phyloP scores from a whole-genome alignment of 2,113 vertebrate genomes.

The Tragelaphus buxtoni region DNA sequence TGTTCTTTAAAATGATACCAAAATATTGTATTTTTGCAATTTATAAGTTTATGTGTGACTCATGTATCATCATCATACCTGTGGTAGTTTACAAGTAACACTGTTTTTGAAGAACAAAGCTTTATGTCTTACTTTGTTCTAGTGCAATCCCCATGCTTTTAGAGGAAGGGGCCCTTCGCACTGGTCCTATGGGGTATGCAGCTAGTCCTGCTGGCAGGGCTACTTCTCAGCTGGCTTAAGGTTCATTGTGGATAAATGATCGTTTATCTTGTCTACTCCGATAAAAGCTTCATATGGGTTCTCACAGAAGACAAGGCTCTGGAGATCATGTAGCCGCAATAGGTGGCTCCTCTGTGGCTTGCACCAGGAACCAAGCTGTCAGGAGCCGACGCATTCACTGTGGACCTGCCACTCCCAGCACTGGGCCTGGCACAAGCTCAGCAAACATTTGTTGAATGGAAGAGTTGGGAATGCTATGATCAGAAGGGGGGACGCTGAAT shows the following conservation, averaged over 20 bases:
- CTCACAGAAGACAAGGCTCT: neutral
- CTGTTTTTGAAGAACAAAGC: neutral
- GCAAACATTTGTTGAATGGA: neutral
- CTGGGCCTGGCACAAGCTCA: neutral
- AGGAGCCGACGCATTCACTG: neutral
- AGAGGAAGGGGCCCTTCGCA: neutral
- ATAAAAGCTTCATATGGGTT: neutral
- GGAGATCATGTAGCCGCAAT: neutral
- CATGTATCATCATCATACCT: neutral
- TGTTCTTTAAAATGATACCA: neutral
- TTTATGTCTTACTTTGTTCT: neutral
- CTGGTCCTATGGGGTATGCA: neutral
- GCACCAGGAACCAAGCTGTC: neutral
- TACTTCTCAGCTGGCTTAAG: neutral
- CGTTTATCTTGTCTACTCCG: neutral
- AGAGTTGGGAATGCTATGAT: rapidly evolving
- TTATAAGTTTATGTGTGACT: neutral
- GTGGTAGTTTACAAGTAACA: neutral
- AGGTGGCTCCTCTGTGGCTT: neutral
- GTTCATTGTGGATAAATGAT: neutral
- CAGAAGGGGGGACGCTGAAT: neutral
- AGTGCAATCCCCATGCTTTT: neutral
- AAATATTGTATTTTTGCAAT: neutral
- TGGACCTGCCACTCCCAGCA: neutral
- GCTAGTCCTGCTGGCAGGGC: neutral